A percentile compares a stretch with the other conserved stretches of the same genome.
phyloP scores from a whole-genome alignment of 2,797 vertebrate species.

The Takifugu rubripes region DNA sequence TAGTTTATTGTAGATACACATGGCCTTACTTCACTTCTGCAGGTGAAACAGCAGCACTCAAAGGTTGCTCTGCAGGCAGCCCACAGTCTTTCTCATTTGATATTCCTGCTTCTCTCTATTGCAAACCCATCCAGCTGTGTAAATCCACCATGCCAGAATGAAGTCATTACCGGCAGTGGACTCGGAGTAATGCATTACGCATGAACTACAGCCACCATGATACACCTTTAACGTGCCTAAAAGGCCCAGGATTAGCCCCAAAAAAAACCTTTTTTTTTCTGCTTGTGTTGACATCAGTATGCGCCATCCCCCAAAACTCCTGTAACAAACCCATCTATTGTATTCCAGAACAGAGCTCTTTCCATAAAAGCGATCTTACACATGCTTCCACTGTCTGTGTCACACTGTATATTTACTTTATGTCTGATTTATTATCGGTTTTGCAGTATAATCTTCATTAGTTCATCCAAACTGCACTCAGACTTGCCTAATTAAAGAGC shows the following conservation, averaged over 20 bases:
- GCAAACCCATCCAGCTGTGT: slow-evolving; percentile 39
- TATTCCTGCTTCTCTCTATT: slow-evolving; percentile 34
- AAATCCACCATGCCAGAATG: slow-evolving; percentile 41
- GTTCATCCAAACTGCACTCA: not conserved
- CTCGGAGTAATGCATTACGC: slow-evolving; percentile 37
- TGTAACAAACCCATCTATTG: slow-evolving; percentile 23
- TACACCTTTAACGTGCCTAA: slow-evolving; percentile 33
- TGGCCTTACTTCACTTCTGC: slow-evolving; percentile 6
- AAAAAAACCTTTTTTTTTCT: slow-evolving; percentile 15
- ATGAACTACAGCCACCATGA: slow-evolving; percentile 25
- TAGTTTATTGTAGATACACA: not conserved
- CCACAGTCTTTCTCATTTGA: slow-evolving; percentile 28
- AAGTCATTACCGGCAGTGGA: slow-evolving; percentile 34
- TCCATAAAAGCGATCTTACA: not conserved
- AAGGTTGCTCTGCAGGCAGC: slow-evolving; percentile 16
- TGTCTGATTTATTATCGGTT: no score
- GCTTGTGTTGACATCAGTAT: slow-evolving; percentile 29
- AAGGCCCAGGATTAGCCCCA: not conserved
- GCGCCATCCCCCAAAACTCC: no score
- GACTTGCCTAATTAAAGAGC: not conserved
- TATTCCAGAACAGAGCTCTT: slow-evolving; percentile 17
- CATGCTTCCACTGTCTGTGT: not conserved
- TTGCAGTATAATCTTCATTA: no score
- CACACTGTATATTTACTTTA: slow-evolving; percentile 1
- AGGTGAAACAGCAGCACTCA: slow-evolving; percentile 20